These are phyloP conservation scores for Carlito syrichta DNA, from an alignment of 2,113 vertebrate genomes.

Conservation along the genomic window DNA sequence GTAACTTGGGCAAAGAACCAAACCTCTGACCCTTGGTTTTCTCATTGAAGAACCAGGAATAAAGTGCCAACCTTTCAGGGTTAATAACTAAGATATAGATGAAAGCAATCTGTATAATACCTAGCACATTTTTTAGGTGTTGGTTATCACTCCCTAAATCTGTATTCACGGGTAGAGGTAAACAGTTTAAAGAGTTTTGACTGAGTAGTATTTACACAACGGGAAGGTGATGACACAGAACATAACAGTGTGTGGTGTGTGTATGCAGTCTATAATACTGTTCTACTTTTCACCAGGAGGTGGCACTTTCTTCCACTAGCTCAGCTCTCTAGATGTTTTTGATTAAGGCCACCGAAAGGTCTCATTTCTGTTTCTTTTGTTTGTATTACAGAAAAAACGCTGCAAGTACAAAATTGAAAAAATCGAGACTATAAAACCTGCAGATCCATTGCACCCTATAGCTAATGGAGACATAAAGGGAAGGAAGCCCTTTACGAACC, in stretches of 20 bases:
- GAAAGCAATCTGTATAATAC: not conserved
- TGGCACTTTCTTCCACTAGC: not conserved
- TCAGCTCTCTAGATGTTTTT: not conserved
- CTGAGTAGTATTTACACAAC: not conserved
- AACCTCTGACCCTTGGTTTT: not conserved
- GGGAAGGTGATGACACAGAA: not conserved
- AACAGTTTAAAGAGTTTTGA: not conserved
- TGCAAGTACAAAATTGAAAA: constrained; percentile 94
- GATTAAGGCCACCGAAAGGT: not conserved
- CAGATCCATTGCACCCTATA: constrained; percentile 77
- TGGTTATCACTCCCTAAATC: not conserved
- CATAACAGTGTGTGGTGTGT: not conserved
- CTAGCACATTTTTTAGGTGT: not conserved
- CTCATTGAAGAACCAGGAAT: not conserved
- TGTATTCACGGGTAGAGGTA: not conserved
- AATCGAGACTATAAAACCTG: constrained; percentile 88
- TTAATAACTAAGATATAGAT: not conserved
- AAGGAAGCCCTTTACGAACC: constrained; percentile 87
- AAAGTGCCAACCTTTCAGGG: not conserved
- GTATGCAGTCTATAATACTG: not conserved
- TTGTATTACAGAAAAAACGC: constrained; percentile 90
- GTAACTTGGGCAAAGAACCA: not conserved
- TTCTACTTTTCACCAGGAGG: constrained; percentile 45
- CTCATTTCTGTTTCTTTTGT: constrained; percentile 50
- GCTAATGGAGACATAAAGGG: constrained; percentile 87